Evolutionary conservation across 2,797 vertebrate genomes (phyloP), one percentile per base, ranked within the genome.

Genomic region (Paedocypris micromegethes): DNA sequence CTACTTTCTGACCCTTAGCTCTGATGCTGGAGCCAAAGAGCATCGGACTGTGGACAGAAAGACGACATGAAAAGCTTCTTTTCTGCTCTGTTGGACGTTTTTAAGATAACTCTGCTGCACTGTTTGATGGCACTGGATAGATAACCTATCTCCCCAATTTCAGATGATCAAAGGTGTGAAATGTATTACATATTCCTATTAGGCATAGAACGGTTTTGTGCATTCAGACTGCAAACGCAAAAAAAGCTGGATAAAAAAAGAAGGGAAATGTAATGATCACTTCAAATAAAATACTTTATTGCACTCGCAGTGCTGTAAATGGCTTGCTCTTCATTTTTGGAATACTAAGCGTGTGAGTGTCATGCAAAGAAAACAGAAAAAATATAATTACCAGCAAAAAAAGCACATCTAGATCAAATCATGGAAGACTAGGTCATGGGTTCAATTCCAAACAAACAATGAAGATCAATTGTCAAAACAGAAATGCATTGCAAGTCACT

Each of bases 161-260:
- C 52, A 64, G 55, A 74, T 71, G 72, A 81, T 81, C 74, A 79
- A 75, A 78, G 70, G 72, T 52, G 64, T 64, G 54, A 75, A 76
- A 78, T 75, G 72, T 72, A 75, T 72, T 75, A 74, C 76, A 72
- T 45, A 77, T 78, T 77, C 52, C 39, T 72, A 70, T 72, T 61
- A 79, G 66, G 61, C 46, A 56, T 69, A 58, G 60, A 66, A 72
- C 56, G 65, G 49, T 65, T 43, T 66, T 42, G 8, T 57, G 61
- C 9, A 53, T 56, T 39, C 58, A 68, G 66, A 69, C 39, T 68
- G 56, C 74, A 56, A n/a, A 61, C 8, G 76, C 64, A 37, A 59
- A 66, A 2, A 45, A 47, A 55, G 45, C 37, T 4, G 46, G 9
- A 39, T 61, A 57, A 57, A 61, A 69, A 69, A 64, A 44, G 41